Conservation (phyloP, 2,888 invertebrate genomes). For the Rhimphoctona megacephalus region DNA sequence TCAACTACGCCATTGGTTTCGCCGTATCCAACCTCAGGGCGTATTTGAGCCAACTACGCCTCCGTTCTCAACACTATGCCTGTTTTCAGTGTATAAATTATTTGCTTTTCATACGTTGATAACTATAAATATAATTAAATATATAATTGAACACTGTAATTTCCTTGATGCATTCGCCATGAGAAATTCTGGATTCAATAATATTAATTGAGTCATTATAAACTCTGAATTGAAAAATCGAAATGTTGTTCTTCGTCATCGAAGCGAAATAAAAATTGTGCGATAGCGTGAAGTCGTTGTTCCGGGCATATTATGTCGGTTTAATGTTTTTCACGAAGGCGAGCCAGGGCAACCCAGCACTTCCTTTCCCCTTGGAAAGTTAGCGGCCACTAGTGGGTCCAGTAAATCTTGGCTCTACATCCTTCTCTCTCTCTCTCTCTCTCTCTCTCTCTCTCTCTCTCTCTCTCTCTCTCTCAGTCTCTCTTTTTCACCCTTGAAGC, state of each 20-base stretch:
- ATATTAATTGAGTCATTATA: background rate
- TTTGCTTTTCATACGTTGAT: too few species aligned
- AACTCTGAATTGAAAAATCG: background rate
- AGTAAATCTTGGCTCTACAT: conserved; percentile 81
- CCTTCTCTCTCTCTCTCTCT: conserved; percentile 45
- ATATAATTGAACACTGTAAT: background rate
- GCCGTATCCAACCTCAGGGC: too few species aligned
- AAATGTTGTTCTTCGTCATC: conserved; percentile 5
- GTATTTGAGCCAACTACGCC: too few species aligned
- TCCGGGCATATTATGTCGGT: conserved; percentile 76
- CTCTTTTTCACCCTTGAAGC: conserved; percentile 55
- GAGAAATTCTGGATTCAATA: too few species aligned
- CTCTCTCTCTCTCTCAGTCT: conserved; percentile 43
- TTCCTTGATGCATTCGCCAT: background rate
- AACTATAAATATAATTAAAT: too few species aligned
- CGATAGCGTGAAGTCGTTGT: conserved; percentile 64
- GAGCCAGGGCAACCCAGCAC: conserved; percentile 28
- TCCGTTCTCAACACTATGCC: too few species aligned
- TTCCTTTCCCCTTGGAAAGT: conserved; percentile 74
- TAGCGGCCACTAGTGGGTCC: conserved; percentile 82
- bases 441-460: too few species aligned
- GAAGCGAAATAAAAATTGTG: conserved; percentile 32
- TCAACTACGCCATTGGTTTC: too few species aligned
- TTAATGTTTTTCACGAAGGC: conserved; percentile 76
- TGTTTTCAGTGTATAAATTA: too few species aligned